Base-by-base conservation (phyloP, 2,888 invertebrate genomes). In the Galerucella calmariensis region DNA sequence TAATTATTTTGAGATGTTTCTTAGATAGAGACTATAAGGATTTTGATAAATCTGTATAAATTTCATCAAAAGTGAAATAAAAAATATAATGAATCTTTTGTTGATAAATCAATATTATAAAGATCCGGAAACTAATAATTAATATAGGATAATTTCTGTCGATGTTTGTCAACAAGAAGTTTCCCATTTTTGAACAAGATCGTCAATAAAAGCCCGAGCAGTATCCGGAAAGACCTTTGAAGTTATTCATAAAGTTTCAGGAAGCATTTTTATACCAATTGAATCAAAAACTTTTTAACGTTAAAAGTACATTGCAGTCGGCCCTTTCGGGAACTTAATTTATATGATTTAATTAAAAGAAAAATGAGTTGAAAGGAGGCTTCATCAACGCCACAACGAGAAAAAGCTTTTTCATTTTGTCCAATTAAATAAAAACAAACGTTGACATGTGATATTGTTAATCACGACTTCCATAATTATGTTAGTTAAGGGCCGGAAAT, bases 341-440 rank as follows among this genome's bases (percentile, higher is more conserved):
- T 69, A 53, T 48, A 69, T 65, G 65, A 65, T 73, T 73, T 65
- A 69, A 69, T 73, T 69, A 73, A 73, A 69, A 67, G 12, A 62
- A 53, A 63, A 68, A 46, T 62, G 14, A 58, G 58, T 12, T n/a
- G 24, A 46, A 46, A 65, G 20, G 16, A 63, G 20, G n/a, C 16
- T 63, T 6, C 44, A 16, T 14, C 10, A 46, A 46, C 16, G 46
- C 61, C 9, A 35, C 61, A 14, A 35, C n/a, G 35, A 14, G 35
- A 12, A 61, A 35, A 27, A 27, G 61, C 35, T 27, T n/a, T 61
- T 61, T 9, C 61, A 61, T 61, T 9, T 11, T 46, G 16, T 46
- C 46, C 20, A 65, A 46, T 46, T 65, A 65, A 20, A 46, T 46
- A 46, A 20, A 63, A 63, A 46, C 3, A 9, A 41, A 41, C 2